Evolutionary conservation across 2,113 vertebrate genomes (phyloP).

Genomic region (Nipponia nippon): DNA sequence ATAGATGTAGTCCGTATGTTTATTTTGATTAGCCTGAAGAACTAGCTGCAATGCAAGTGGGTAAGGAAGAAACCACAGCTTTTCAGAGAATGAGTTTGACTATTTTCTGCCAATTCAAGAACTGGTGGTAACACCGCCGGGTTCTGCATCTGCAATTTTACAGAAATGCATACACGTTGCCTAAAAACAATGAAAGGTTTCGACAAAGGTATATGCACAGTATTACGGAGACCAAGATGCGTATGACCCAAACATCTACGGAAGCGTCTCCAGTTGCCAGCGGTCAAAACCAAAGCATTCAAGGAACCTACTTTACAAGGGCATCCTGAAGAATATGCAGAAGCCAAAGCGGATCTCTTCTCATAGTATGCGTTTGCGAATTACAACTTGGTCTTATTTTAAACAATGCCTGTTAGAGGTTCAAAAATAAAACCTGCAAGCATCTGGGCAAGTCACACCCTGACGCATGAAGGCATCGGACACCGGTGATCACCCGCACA

Average conservation of each 20-base stretch:
- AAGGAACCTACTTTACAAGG: not conserved
- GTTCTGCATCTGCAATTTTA: not conserved
- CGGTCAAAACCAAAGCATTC: not conserved
- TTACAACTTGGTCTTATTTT: rapidly evolving
- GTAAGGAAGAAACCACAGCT: not conserved
- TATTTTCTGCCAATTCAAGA: not conserved
- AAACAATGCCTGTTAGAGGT: rapidly evolving
- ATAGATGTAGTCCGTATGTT: not conserved
- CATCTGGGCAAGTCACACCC: not conserved
- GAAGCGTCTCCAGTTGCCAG: not conserved
- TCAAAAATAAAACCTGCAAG: not conserved
- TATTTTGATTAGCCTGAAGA: not conserved
- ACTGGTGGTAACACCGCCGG: rapidly evolving
- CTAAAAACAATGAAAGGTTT: not conserved
- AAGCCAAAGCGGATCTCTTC: not conserved
- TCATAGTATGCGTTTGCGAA: rapidly evolving
- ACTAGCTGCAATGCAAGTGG: not conserved
- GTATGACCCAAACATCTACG: not conserved
- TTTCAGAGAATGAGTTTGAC: not conserved
- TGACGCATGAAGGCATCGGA: rapidly evolving
- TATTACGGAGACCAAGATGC: rapidly evolving
- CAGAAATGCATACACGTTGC: rapidly evolving
- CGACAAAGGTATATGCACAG: rapidly evolving
- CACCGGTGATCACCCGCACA: rapidly evolving
- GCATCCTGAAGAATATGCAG: not conserved